phyloP scores from a whole-genome alignment of 1,140 invertebrate species.

The Wiebesia pumilae region DNA sequence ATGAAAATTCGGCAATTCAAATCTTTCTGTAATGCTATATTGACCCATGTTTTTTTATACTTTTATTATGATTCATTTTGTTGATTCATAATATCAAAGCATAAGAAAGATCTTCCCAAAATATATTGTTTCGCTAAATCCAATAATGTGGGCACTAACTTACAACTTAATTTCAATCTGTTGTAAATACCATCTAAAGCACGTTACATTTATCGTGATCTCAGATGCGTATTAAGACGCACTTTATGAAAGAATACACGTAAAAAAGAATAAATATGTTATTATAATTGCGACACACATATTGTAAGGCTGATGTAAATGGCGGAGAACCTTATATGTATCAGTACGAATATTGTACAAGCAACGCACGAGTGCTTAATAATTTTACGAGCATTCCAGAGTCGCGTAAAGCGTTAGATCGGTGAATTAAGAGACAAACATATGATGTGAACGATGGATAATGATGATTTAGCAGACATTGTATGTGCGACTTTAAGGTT shows the following conservation, averaged over 20 bases:
- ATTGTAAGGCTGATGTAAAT: conserved; percentile 13
- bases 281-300: not conserved
- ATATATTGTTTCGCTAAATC: conserved; percentile 7
- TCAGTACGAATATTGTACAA: conserved; percentile 7
- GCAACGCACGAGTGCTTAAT: conserved; percentile 21
- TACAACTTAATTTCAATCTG: not conserved
- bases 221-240: not conserved
- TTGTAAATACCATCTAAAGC: not conserved
- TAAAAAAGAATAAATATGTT: conserved; percentile 2
- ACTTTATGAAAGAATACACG: not conserved
- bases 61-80: not conserved
- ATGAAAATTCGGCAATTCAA: not conserved
- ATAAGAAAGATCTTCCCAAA: not conserved
- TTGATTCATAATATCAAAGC: not conserved
- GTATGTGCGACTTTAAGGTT: not conserved
- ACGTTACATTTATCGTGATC: not conserved
- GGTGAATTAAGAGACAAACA: not conserved
- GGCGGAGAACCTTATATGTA: not conserved
- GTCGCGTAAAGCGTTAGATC: not conserved
- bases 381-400: not conserved
- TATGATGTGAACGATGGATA: not conserved
- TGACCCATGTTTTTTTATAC: not conserved
- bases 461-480: conserved; percentile 2
- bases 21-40: not conserved
- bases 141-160: not conserved